These are phyloP conservation scores for Iselma pallidipennis DNA, from an alignment of 2,888 invertebrate genomes.

Conservation along the genomic window DNA sequence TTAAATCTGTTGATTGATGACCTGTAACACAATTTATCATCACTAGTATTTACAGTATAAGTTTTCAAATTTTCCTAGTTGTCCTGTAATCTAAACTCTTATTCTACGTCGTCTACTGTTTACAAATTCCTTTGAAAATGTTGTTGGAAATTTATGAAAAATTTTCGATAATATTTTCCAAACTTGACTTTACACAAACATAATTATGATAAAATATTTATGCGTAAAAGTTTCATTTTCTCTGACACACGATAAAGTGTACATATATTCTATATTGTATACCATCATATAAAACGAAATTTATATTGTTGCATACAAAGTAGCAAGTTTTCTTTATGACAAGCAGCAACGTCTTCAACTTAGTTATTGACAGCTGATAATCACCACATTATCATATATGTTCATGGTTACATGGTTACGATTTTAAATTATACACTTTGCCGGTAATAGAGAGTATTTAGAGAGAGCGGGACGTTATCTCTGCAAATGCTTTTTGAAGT, in stretches of 20 bases:
- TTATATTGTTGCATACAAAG: background rate
- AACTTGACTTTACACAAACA: conserved; percentile 9
- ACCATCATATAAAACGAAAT: background rate
- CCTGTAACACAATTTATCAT: conserved; percentile 38
- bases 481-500: too few species aligned
- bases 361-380: background rate
- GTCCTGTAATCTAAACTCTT: conserved; percentile 1
- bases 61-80: conserved; percentile 20
- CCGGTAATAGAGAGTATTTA: too few species aligned
- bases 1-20: conserved; percentile 40
- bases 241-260: background rate
- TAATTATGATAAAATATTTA: conserved; percentile 19
- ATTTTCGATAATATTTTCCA: background rate
- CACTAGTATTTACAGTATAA: conserved; percentile 29
- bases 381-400: conserved; percentile 16
- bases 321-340: background rate
- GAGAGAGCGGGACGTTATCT: too few species aligned
- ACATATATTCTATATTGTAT: background rate
- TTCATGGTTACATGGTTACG: conserved; percentile 27
- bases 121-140: conserved; percentile 10
- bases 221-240: background rate
- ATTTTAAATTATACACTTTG: conserved; percentile 26
- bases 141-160: conserved; percentile 11
- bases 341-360: background rate
- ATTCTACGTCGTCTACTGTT: conserved; percentile 7